phyloP scores from a whole-genome alignment of 2,888 invertebrate species.

The Habroteleia sp. region DNA sequence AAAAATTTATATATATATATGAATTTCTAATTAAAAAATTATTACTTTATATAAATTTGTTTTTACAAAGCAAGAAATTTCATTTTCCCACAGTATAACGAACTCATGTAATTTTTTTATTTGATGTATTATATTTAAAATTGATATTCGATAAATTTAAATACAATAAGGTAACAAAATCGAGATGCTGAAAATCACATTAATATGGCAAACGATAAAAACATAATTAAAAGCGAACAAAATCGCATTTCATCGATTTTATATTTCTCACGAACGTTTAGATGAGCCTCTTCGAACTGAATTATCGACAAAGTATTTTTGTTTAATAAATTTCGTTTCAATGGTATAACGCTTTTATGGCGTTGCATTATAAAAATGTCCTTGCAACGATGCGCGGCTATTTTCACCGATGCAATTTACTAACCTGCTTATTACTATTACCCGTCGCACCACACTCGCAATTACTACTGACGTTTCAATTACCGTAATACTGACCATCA shows the following conservation, averaged over 20 bases:
- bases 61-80: too few relatives aligned
- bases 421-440: slow-evolving; percentile 42
- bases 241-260: slow-evolving; percentile 16
- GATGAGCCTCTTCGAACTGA: not conserved
- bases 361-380: slow-evolving; percentile 31
- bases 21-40: too few relatives aligned
- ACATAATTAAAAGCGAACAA: slow-evolving; percentile 10
- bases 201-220: slow-evolving; percentile 14
- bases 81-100: too few relatives aligned
- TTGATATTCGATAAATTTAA: too few relatives aligned
- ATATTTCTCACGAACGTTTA: slow-evolving; percentile 3
- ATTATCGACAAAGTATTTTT: slow-evolving; percentile 12
- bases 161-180: too few relatives aligned
- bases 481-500: slow-evolving; percentile 39
- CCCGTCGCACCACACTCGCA: slow-evolving; percentile 38
- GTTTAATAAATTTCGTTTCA: slow-evolving; percentile 18
- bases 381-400: not conserved
- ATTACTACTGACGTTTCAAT: slow-evolving; percentile 56
- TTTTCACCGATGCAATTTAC: slow-evolving; percentile 27
- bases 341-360: slow-evolving; percentile 5
- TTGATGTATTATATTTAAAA: too few relatives aligned
- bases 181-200: slow-evolving; percentile 5
- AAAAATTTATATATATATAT: too few relatives aligned
- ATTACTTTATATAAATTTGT: too few relatives aligned
- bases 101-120: too few relatives aligned